Percentiles rank a stretch among this genome's conserved stretches.
phyloP scores from a whole-genome alignment of 1,140 invertebrate genomes.

The Mylabris phalerata region DNA sequence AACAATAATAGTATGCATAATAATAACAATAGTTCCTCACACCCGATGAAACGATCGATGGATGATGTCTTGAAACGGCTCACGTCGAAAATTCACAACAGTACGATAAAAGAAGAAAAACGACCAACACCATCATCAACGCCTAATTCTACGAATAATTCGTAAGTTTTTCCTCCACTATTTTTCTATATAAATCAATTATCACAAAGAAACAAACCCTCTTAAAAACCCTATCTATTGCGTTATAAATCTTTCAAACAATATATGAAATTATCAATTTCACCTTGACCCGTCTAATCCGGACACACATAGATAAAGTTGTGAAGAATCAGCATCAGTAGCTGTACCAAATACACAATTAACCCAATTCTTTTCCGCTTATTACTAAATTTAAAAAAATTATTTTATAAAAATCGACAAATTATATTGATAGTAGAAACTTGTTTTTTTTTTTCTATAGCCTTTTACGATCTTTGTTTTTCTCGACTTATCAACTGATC shows the following conservation, averaged over 20 bases:
- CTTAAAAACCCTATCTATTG: neutral
- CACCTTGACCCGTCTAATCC: constrained; percentile 21
- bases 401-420: too few relatives aligned
- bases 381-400: neutral
- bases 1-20: constrained; percentile 47
- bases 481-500: constrained; percentile 9
- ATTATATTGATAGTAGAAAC: neutral
- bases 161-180: constrained; percentile 30
- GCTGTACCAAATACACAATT: constrained; percentile 14
- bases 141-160: constrained; percentile 38
- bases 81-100: constrained; percentile 71
- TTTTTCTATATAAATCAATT: neutral
- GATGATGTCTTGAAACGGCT: constrained; percentile 78
- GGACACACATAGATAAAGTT: constrained; percentile 7
- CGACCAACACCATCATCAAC: constrained; percentile 60
- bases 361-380: constrained; percentile 28
- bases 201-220: constrained; percentile 4
- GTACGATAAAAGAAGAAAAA: constrained; percentile 57
- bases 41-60: constrained; percentile 64
- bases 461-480: neutral
- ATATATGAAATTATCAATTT: constrained; percentile 1
- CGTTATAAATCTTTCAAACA: constrained; percentile 5
- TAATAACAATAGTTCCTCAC: constrained; percentile 43
- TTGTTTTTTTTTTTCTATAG: neutral
- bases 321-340: constrained; percentile 11